These are phyloP conservation scores for Philopedon plagiatum DNA, from an alignment of 2,888 invertebrate genomes.

Conservation along the genomic window DNA sequence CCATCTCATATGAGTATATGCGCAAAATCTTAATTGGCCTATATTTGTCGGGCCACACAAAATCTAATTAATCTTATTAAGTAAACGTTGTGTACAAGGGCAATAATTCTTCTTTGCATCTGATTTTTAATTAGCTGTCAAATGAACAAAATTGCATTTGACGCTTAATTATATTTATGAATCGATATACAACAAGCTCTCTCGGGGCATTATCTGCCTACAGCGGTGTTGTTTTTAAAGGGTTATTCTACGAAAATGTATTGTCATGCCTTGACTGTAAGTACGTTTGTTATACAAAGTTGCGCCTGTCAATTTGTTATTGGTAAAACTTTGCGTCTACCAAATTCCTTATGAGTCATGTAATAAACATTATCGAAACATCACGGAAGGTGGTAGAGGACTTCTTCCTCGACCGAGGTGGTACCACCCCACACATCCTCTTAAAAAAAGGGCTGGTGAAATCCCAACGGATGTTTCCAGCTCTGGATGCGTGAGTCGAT, in stretches of 20 bases:
- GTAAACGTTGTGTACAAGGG: slow-evolving; percentile 31
- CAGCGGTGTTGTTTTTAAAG: slow-evolving; percentile 55
- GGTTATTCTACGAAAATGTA: slow-evolving; percentile 13
- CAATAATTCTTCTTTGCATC: slow-evolving; percentile 57
- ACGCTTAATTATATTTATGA: slow-evolving; percentile 65
- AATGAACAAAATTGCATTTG: slow-evolving; percentile 66
- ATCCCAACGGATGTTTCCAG: too few species aligned
- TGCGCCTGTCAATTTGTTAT: too few species aligned
- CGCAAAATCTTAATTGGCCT: slow-evolving; percentile 38
- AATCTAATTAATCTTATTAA: slow-evolving; percentile 61
- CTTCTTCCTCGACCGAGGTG: too few species aligned
- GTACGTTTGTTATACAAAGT: too few species aligned
- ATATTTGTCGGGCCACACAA: slow-evolving; percentile 53
- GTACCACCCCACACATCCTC: too few species aligned
- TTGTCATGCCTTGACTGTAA: too few species aligned
- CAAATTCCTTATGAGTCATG: too few species aligned
- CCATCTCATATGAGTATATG: slow-evolving; percentile 26
- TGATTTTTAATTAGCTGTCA: slow-evolving; percentile 68
- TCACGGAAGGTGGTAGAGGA: too few species aligned
- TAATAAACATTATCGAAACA: too few species aligned
- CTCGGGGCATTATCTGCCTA: slow-evolving; percentile 54
- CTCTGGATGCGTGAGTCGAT: too few species aligned
- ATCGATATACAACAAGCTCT: slow-evolving; percentile 58
- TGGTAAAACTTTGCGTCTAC: too few species aligned
- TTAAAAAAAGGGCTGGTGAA: too few species aligned